Evolutionary conservation across 2,888 invertebrate species (phyloP).

Genomic region (Athetis lepigone): DNA sequence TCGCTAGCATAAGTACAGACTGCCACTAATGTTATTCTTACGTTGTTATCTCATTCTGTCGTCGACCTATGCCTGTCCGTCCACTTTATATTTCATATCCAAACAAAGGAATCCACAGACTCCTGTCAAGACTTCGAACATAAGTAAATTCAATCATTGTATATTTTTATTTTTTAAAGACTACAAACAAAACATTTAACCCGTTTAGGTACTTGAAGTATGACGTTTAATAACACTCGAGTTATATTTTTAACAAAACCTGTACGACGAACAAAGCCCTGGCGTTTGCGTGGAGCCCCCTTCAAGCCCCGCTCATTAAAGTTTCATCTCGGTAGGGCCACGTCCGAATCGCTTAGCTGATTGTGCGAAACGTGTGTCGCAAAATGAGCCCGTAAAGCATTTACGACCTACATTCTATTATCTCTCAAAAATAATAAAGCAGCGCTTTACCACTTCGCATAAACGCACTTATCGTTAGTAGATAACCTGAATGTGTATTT

Average conservation of each 20-base stretch:
- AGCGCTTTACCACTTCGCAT: not conserved
- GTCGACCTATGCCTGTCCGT: constrained; percentile 56
- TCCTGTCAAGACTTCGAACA: constrained; percentile 28
- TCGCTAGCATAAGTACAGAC: constrained; percentile 56
- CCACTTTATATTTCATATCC: constrained; percentile 42
- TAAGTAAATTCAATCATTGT: constrained; percentile 47
- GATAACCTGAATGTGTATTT: not conserved
- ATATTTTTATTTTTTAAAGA: constrained; percentile 49
- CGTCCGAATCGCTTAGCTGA: constrained; percentile 39
- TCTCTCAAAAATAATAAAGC: constrained; percentile 13
- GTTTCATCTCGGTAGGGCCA: constrained; percentile 67
- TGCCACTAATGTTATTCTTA: constrained; percentile 58
- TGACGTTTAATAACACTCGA: constrained; percentile 51
- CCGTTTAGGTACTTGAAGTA: constrained; percentile 30
- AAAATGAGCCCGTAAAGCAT: constrained; percentile 24
- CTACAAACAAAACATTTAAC: constrained; percentile 20
- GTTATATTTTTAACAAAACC: constrained; percentile 70
- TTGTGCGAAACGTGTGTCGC: constrained; percentile 51
- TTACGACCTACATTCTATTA: constrained; percentile 13
- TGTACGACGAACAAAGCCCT: constrained; percentile 63
- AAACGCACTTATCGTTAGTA: not conserved
- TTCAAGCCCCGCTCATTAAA: constrained; percentile 75
- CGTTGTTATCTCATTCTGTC: constrained; percentile 62
- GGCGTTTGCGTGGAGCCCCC: constrained; percentile 67
- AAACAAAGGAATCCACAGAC: constrained; percentile 58